phyloP scores from a whole-genome alignment of 2,113 vertebrate species.

The Anser brachyrhynchus region DNA sequence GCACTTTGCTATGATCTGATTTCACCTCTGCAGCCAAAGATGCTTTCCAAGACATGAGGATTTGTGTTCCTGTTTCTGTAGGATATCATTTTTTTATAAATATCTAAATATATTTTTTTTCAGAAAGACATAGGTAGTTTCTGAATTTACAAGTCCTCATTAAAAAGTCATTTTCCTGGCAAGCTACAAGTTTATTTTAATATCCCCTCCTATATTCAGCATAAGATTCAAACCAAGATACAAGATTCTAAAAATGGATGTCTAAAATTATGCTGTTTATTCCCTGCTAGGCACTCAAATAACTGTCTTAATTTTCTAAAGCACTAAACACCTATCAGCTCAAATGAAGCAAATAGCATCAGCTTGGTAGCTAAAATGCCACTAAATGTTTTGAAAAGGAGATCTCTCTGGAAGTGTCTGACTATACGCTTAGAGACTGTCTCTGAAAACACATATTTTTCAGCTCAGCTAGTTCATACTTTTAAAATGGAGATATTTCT shows the following conservation, averaged over 20 bases:
- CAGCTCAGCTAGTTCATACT: not conserved
- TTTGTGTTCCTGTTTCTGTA: not conserved
- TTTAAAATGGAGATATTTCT: not conserved
- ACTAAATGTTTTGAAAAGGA: not conserved
- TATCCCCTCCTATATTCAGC: not conserved
- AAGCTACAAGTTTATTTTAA: not conserved
- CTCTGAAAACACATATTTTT: not conserved
- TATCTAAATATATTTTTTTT: not conserved
- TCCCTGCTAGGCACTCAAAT: not conserved
- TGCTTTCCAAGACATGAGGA: not conserved
- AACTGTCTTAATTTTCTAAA: constrained; percentile 24
- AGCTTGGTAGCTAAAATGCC: not conserved
- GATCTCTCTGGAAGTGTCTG: not conserved
- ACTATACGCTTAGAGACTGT: not conserved
- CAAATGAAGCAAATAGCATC: not conserved
- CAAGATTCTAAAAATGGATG: not conserved
- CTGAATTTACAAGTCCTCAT: not conserved
- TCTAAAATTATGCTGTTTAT: not conserved
- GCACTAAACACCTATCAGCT: not conserved
- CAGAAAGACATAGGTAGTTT: not conserved
- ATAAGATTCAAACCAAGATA: not conserved
- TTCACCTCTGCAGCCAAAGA: not conserved
- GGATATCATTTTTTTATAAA: not conserved
- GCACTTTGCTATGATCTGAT: not conserved
- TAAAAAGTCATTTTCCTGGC: not conserved